These are phyloP conservation scores for Sinella curviseta DNA, from an alignment of 1,140 invertebrate genomes.

Conservation along the genomic window DNA sequence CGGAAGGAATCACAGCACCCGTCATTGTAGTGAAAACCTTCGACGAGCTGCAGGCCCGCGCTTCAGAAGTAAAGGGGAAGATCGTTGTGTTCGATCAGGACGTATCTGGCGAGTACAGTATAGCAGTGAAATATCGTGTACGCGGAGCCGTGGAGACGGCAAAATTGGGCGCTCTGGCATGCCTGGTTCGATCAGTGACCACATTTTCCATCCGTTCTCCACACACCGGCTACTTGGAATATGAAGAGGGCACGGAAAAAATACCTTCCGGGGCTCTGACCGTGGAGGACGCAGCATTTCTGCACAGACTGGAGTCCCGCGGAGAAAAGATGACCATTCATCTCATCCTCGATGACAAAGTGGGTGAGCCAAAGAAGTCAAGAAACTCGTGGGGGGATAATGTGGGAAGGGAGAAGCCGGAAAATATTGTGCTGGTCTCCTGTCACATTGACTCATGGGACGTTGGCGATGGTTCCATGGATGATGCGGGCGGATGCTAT, in stretches of 20 bases:
- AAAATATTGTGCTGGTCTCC: not conserved
- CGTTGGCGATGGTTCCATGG: slow-evolving; percentile 55
- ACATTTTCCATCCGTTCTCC: slow-evolving; percentile 55
- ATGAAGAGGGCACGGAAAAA: not conserved
- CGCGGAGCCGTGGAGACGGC: slow-evolving; percentile 53
- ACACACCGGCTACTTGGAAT: slow-evolving; percentile 42
- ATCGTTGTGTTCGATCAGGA: not conserved
- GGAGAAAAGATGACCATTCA: slow-evolving; percentile 52
- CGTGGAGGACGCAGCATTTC: not conserved
- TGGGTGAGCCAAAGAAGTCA: not conserved
- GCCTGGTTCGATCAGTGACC: slow-evolving; percentile 57
- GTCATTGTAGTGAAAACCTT: not conserved
- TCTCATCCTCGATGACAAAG: not conserved
- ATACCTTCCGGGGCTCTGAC: not conserved
- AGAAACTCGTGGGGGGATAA: not conserved
- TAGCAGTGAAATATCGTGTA: slow-evolving; percentile 50
- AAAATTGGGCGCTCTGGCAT: slow-evolving; percentile 56
- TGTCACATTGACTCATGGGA: not conserved
- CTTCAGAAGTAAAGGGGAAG: slow-evolving; percentile 50
- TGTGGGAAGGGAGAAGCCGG: not conserved
- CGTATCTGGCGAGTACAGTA: too few species aligned
- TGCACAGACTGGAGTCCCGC: not conserved
- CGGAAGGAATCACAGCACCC: not conserved
- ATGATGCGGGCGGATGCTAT: slow-evolving; percentile 54
- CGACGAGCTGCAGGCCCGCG: slow-evolving; percentile 49